phyloP scores from a whole-genome alignment of 2,888 invertebrate species.

The Cerceris rybyensis region DNA sequence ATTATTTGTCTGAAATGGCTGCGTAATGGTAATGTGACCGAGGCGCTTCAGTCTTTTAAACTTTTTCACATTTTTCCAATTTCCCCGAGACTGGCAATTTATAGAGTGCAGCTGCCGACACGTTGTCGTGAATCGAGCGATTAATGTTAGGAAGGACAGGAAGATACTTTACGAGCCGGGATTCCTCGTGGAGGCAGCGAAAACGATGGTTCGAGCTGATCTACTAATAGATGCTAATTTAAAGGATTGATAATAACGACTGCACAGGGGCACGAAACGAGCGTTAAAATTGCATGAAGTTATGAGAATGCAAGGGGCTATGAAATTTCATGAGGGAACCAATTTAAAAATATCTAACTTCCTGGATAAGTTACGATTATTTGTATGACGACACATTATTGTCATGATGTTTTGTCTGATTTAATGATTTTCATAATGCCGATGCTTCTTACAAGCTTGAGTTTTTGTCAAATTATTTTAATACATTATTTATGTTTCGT shows the following conservation, averaged over 20 bases:
- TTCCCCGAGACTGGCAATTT: slow-evolving; percentile 16
- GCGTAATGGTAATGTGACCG: slow-evolving; percentile 58
- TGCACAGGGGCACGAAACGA: slow-evolving; percentile 13
- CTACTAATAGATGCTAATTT: slow-evolving; percentile 22
- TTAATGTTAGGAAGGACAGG: neutral
- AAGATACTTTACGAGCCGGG: slow-evolving; percentile 13
- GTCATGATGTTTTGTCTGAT: neutral
- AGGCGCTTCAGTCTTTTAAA: slow-evolving; percentile 34
- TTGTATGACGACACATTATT: slow-evolving; percentile 11
- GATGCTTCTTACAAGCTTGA: too few relatives aligned
- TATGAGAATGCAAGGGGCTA: slow-evolving; percentile 24
- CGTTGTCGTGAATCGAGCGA: slow-evolving; percentile 2
- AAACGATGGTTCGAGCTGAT: slow-evolving; percentile 3
- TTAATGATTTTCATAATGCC: too few relatives aligned
- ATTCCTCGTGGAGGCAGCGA: slow-evolving; percentile 24
- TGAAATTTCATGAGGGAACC: slow-evolving; percentile 23
- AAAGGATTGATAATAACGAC: slow-evolving; percentile 39
- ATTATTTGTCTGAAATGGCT: slow-evolving; percentile 65
- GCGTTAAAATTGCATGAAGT: slow-evolving; percentile 19
- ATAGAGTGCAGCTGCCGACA: slow-evolving; percentile 19
- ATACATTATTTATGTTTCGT: too few relatives aligned
- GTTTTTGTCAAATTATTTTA: too few relatives aligned
- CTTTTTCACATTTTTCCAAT: slow-evolving; percentile 8
- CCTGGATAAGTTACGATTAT: slow-evolving; percentile 30
- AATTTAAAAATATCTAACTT: slow-evolving; percentile 17